Base-by-base conservation (phyloP, 2,888 invertebrate genomes). In the Calephelis perditalis region DNA sequence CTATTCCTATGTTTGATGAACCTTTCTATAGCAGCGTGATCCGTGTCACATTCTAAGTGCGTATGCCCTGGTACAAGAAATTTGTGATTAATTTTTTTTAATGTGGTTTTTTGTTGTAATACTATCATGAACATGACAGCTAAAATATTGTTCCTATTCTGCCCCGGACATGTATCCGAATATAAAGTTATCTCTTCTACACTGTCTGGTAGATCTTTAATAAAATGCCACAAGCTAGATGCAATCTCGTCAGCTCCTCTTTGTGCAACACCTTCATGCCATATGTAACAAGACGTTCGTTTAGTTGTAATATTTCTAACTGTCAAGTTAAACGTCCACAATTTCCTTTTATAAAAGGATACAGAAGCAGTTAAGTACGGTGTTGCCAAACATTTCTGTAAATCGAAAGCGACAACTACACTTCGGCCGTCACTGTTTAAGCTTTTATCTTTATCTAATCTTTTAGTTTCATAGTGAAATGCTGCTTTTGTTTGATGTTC, bases 191-290 rank as follows among this genome's bases (percentile, higher is more conserved):
- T 37, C 37, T 59, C 43, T 37, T 52, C 54, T 54, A 55, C 45
- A 10, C 43, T 45, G 47, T 47, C 45, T 44, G 59, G 59, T 44
- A 68, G 61, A 61, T 57, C 59, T 3, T 66, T 58, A 58, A 49
- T 62, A 55, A 67, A 68, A 55, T 70, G 55, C 62, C 62, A 70
- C 59, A 73, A 43, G 66, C 71, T 71, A 45, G 70, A 69, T 0
- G 68, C 71, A 43, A 74, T 70, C 64, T 73, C 65, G 57, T 72
- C 73, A 26, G 69, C 69, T 58, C 71, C 72, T 58, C 72, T 63
- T 55, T 58, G 65, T 35, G 64, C 70, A 49, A 64, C 66, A 5
- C 62, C 62, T 62, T 69, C 68, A 59, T 65, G 63, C 71, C 67
- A 68, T 69, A 68, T 67, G 62, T 64, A 69, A 57, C 58, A 66